phyloP scores from a whole-genome alignment of 2,888 invertebrate species.

The Synanthedon andrenaeformis region DNA sequence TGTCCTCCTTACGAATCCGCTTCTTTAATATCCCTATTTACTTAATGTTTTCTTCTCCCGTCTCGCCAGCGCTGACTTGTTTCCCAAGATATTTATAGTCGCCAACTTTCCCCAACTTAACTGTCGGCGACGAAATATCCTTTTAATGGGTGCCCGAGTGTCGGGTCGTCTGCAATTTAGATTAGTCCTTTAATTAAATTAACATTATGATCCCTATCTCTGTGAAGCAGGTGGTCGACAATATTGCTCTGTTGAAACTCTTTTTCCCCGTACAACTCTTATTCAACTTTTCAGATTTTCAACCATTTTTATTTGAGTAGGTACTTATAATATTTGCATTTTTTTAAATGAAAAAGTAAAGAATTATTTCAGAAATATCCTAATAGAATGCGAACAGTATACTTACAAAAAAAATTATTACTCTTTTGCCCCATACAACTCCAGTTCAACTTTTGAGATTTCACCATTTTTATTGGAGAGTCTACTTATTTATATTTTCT shows the following conservation, averaged over 20 bases:
- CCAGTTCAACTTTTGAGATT: no score
- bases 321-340: background rate
- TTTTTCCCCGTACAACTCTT: slow-evolving; percentile 1
- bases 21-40: slow-evolving; percentile 29
- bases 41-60: slow-evolving; percentile 35
- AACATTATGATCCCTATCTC: slow-evolving; percentile 70
- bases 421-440: no score
- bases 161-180: slow-evolving; percentile 70
- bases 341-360: no score
- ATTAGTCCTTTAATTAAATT: slow-evolving; percentile 72
- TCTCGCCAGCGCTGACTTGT: slow-evolving; percentile 37
- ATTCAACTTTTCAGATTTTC: slow-evolving; percentile 4
- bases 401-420: no score
- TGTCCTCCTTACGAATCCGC: slow-evolving; percentile 7
- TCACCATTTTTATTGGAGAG: no score
- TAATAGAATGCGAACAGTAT: no score
- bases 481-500: no score
- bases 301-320: slow-evolving; percentile 6
- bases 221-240: slow-evolving; percentile 58
- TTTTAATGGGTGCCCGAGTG: slow-evolving; percentile 65
- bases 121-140: slow-evolving; percentile 62
- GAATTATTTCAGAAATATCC: no score
- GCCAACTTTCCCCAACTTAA: slow-evolving; percentile 55
- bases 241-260: slow-evolving; percentile 53
- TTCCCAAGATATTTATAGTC: slow-evolving; percentile 60